These are phyloP conservation scores for Thysanoteuthis rhombus DNA, from an alignment of 2,888 invertebrate species.

Conservation along the genomic window DNA sequence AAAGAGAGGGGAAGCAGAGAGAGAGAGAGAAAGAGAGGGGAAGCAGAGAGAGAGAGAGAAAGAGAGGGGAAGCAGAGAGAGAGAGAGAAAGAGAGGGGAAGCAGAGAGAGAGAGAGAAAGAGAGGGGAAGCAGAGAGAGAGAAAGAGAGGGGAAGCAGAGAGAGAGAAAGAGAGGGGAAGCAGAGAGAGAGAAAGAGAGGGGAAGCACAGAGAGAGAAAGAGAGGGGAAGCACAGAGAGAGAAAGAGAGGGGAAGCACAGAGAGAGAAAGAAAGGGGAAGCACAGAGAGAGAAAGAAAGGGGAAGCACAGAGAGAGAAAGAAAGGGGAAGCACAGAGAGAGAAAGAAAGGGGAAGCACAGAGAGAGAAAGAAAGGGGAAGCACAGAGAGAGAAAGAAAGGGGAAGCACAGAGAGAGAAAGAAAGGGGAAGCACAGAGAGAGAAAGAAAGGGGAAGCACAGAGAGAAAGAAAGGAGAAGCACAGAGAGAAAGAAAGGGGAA, in stretches of 20 bases:
- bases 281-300: background rate
- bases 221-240: background rate
- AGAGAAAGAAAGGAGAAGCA: too few species aligned
- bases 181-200: too few species aligned
- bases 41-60: background rate
- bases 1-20: background rate
- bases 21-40: background rate
- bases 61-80: background rate
- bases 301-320: background rate
- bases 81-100: too few species aligned
- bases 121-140: background rate
- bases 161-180: background rate
- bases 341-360: background rate
- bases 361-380: too few species aligned
- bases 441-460: too few species aligned
- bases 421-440: too few species aligned
- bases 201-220: background rate
- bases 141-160: background rate
- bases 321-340: background rate
- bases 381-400: background rate
- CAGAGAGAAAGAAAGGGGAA: too few species aligned
- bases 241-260: background rate
- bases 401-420: too few species aligned
- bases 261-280: background rate
- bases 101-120: background rate